Conservation (phyloP, 2,888 invertebrate species). For the Anarsia innoxiella region DNA sequence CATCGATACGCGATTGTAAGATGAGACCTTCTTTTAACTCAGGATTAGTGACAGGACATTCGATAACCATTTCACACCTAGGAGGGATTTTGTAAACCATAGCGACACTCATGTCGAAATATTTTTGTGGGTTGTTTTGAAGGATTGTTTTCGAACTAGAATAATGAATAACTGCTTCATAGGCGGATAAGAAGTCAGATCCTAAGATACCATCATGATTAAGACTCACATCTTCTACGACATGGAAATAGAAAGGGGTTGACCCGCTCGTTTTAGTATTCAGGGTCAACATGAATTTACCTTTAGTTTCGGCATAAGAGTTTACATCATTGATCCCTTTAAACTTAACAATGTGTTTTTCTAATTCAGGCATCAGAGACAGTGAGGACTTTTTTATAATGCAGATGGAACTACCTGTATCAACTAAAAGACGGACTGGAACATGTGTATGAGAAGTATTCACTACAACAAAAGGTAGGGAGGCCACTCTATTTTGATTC, state of each 20-base stretch:
- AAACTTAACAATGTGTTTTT: slow-evolving; percentile 2
- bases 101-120: not conserved
- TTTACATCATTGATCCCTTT: not conserved
- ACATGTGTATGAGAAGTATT: not conserved
- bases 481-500: no score
- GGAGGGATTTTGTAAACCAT: slow-evolving; percentile 7
- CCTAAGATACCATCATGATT: slow-evolving; percentile 13
- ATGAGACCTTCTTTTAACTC: slow-evolving; percentile 2
- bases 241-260: slow-evolving; percentile 1
- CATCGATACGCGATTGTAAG: not conserved
- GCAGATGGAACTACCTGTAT: slow-evolving; percentile 2
- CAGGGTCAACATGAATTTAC: not conserved
- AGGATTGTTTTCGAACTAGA: not conserved
- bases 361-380: not conserved
- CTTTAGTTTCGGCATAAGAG: not conserved
- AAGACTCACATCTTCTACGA: slow-evolving; percentile 10
- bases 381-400: not conserved
- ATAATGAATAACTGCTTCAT: slow-evolving; percentile 12
- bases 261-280: not conserved
- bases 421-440: not conserved
- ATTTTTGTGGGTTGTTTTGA: not conserved
- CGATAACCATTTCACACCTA: not conserved
- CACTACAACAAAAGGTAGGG: slow-evolving; percentile 1
- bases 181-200: slow-evolving; percentile 6
- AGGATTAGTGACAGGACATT: slow-evolving; percentile 2